A percentile compares a stretch with the other conserved stretches of the same genome.
phyloP scores from a whole-genome alignment of 2,797 vertebrate species.

The Muraenolepis orangiensis region DNA sequence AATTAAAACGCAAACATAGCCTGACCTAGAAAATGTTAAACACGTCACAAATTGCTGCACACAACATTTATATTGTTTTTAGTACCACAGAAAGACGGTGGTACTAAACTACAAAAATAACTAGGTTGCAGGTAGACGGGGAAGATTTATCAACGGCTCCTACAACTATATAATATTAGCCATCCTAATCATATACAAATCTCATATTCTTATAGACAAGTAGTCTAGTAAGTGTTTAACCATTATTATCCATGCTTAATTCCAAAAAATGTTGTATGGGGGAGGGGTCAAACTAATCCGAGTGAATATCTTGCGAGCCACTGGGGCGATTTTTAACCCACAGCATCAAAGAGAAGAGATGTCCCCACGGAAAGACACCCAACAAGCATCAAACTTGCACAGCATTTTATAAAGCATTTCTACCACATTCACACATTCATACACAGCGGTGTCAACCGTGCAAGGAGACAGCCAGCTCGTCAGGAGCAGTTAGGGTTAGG shows the following conservation, averaged over 20 bases:
- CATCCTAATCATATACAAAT: background rate
- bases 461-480: too few relatives aligned
- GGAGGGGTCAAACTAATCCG: background rate
- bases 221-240: background rate
- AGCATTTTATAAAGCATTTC: too few relatives aligned
- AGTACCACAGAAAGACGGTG: background rate
- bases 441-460: too few relatives aligned
- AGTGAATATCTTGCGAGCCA: background rate
- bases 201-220: background rate
- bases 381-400: too few relatives aligned
- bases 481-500: too few relatives aligned
- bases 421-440: too few relatives aligned
- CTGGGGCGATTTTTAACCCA: background rate
- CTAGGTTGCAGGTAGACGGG: background rate
- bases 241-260: background rate
- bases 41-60: background rate
- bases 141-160: background rate
- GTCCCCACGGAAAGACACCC: background rate
- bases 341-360: background rate
- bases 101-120: background rate
- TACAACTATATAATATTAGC: background rate
- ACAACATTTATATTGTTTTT: background rate
- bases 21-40: background rate
- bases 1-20: conserved; percentile 2
- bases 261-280: background rate